Percentiles rank a stretch among this genome's conserved stretches.
Conservation (phyloP, 2,888 invertebrate genomes). For the Dolichopus griseipennis region DNA sequence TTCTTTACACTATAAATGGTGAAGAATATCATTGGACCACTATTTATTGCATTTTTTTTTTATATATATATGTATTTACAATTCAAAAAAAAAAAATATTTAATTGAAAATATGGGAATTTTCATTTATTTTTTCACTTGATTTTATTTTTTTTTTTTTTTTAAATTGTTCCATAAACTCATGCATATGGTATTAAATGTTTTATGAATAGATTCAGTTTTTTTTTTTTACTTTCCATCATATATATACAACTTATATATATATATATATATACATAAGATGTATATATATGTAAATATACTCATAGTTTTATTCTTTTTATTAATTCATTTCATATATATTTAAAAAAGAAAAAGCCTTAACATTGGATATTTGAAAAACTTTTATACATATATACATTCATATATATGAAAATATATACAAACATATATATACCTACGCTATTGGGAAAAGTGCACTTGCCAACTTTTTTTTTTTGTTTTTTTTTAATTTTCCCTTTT, state of each 20-base stretch:
- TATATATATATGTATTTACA: no score
- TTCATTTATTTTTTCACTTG: not conserved
- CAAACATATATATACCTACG: not conserved
- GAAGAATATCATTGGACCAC: no score
- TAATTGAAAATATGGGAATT: not conserved
- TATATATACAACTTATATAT: no score
- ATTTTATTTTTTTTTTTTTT: not conserved
- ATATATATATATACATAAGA: no score
- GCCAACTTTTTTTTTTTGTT: not conserved
- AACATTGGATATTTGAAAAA: not conserved
- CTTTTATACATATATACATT: not conserved
- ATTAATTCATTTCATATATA: no score
- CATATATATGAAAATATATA: no score
- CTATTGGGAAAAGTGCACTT: constrained; percentile 3
- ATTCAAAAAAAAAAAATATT: not conserved
- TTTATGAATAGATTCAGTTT: not conserved
- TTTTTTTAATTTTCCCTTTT: not conserved
- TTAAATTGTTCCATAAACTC: not conserved
- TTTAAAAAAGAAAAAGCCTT: not conserved
- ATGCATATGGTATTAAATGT: not conserved
- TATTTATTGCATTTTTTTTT: no score
- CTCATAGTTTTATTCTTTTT: no score
- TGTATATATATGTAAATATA: no score
- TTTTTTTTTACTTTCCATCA: not conserved
- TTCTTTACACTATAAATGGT: no score